These are phyloP conservation scores for Ceyx erithaca DNA, from an alignment of 2,797 vertebrate species.

Conservation along the genomic window DNA sequence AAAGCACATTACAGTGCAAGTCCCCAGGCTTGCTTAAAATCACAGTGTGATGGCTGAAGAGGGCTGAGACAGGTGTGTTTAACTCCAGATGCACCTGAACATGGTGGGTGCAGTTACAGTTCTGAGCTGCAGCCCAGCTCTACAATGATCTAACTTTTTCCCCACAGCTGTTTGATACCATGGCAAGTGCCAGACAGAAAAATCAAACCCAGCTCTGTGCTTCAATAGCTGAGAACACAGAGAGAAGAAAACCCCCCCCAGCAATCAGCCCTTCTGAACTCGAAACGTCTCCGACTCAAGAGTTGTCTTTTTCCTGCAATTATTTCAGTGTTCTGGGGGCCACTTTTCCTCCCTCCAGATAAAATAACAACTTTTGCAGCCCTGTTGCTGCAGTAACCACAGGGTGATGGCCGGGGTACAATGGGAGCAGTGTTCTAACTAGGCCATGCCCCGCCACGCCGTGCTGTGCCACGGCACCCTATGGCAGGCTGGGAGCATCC, in stretches of 20 bases:
- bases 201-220: background rate
- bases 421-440: conserved; percentile 66
- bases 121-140: background rate
- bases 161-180: accelerated
- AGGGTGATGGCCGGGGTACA: conserved; percentile 14
- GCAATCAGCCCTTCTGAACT: accelerated
- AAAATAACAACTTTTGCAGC: conserved; percentile 47
- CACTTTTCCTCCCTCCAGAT: background rate
- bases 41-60: background rate
- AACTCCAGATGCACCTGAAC: background rate
- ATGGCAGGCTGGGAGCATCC: background rate
- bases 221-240: accelerated
- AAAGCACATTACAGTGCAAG: background rate
- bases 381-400: conserved; percentile 59
- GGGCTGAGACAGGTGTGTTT: accelerated
- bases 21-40: background rate
- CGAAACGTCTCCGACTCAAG: background rate
- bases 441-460: conserved; percentile 23
- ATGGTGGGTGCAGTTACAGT: accelerated
- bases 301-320: background rate
- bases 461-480: conserved; percentile 23
- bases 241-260: background rate
- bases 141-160: accelerated
- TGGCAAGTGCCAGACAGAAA: background rate
- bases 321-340: background rate